These are phyloP conservation scores for Pelochelys cantorii DNA, from an alignment of 2,797 vertebrate genomes.

Conservation along the genomic window DNA sequence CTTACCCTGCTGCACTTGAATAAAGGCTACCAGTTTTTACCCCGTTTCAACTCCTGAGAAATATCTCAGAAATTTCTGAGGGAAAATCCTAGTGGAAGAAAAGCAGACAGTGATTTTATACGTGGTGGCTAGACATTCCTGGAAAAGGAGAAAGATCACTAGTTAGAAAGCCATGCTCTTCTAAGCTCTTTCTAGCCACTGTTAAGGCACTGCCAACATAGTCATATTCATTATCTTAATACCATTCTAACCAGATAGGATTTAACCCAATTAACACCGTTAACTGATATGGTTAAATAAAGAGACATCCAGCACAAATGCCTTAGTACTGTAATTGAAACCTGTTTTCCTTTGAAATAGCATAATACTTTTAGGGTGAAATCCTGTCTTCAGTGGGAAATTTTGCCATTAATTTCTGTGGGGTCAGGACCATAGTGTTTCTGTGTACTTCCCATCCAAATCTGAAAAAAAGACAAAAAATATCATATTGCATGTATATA, in stretches of 20 bases:
- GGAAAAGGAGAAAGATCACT: not conserved
- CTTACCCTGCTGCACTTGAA: not conserved
- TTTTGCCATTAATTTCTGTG: conserved; percentile 30
- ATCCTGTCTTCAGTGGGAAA: not conserved
- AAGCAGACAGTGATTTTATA: not conserved
- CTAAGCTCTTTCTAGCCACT: not conserved
- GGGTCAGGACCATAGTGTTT: not conserved
- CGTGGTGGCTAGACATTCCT: not conserved
- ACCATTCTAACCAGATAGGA: not conserved
- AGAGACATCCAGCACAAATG: not conserved
- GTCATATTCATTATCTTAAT: not conserved
- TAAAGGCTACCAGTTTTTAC: not conserved
- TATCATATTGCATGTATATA: too few relatives aligned
- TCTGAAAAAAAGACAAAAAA: too few relatives aligned
- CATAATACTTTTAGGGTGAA: not conserved
- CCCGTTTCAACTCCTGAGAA: not conserved
- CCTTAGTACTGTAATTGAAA: not conserved
- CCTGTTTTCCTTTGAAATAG: conserved; percentile 16
- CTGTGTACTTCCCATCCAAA: not conserved
- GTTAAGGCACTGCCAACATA: not conserved
- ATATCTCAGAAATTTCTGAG: conserved; percentile 9
- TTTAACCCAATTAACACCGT: not conserved
- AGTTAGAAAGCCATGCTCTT: not conserved
- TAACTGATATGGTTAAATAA: not conserved
- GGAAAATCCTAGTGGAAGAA: not conserved